Base-by-base conservation (phyloP, 1,140 invertebrate species). In the Bombus superbus region DNA sequence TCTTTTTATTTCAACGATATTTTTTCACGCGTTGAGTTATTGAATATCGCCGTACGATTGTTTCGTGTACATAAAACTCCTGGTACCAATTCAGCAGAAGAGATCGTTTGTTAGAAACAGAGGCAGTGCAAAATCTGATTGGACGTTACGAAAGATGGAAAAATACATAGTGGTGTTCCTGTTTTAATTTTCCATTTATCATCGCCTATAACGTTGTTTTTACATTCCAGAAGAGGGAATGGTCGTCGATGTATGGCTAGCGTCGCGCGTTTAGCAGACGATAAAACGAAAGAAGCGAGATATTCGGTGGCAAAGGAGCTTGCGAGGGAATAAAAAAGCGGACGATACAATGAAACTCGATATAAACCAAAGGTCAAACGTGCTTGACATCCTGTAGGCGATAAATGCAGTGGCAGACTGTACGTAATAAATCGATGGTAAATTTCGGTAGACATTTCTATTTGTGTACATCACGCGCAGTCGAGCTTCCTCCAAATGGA, bases 341-440 rank as follows among this genome's bases (percentile, higher is more conserved):
- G 57, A 74, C 42, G 28, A 40, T 62, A n/a, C 3, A 47, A 38
- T 47, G 38, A 80, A 13, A 22, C 18, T 53, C 18, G 47, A 53
- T 53, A 53, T 22, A 53, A 53, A 53, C 0, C 47, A 28, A 59
- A 15, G 68, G 68, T 81, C 47, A 68, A 73, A 74, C 69, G 69
- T 81, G 40, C 10, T 10, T 44, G 79, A 44, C 57, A n/a, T 64
- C 4, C 59, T 5, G 10, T n/a, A 3, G 11, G 28, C 15, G 64
- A 40, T 25, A 40, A 62, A 59, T 59, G 57, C 57, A 11, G 28
- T 1, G 18, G 28, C 9, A 59, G 25, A 59, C 3, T 11, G 10
- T 59, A 18, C 40, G 22, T 82, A 72, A 74, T 74, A 62, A 82
- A 66, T 83, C 59, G 72, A 66, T 44, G n/a, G 8, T n/a, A 57